phyloP scores from a whole-genome alignment of 2,888 invertebrate species.

The Gonocerus acuteangulatus region DNA sequence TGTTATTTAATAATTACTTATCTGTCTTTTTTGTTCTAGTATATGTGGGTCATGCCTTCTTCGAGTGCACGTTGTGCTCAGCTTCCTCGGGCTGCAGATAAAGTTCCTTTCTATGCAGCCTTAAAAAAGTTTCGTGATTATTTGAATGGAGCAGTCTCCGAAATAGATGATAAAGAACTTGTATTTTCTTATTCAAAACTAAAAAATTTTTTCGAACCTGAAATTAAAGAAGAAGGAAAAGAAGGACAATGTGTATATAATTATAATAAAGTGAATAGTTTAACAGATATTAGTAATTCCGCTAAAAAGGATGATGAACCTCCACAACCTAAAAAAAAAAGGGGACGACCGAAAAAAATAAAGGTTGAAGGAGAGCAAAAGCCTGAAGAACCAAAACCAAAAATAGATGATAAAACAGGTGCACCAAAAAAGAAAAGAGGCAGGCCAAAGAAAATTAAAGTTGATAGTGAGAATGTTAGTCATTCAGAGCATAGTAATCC shows the following conservation, averaged over 20 bases:
- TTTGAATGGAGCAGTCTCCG: constrained; percentile 75
- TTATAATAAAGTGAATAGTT: constrained; percentile 33
- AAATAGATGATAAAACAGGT: constrained; percentile 37
- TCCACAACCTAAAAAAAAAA: constrained; percentile 65
- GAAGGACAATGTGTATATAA: constrained; percentile 37
- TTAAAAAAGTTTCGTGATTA: constrained; percentile 92
- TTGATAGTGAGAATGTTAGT: constrained; percentile 32
- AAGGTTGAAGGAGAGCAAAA: constrained; percentile 52
- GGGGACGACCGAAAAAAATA: constrained; percentile 81
- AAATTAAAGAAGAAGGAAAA: constrained; percentile 45
- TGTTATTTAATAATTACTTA: constrained; percentile 4
- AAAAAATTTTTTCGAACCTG: constrained; percentile 55
- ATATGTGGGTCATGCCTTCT: constrained; percentile 98
- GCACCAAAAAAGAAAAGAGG: constrained; percentile 82
- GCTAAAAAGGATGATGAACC: constrained; percentile 45
- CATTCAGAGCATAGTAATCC: constrained; percentile 43
- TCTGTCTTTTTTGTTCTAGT: constrained; percentile 52
- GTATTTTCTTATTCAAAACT: constrained; percentile 69
- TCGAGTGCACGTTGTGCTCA: constrained; percentile 95
- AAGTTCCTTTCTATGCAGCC: constrained; percentile 94
- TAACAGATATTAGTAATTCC: constrained; percentile 41
- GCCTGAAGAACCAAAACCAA: constrained; percentile 41
- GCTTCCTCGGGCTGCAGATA: constrained; percentile 93
- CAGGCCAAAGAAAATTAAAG: constrained; percentile 74
- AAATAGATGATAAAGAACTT: constrained; percentile 79